These are phyloP conservation scores for Dicranocentrus wangi DNA, from an alignment of 2,888 invertebrate genomes.

Conservation along the genomic window DNA sequence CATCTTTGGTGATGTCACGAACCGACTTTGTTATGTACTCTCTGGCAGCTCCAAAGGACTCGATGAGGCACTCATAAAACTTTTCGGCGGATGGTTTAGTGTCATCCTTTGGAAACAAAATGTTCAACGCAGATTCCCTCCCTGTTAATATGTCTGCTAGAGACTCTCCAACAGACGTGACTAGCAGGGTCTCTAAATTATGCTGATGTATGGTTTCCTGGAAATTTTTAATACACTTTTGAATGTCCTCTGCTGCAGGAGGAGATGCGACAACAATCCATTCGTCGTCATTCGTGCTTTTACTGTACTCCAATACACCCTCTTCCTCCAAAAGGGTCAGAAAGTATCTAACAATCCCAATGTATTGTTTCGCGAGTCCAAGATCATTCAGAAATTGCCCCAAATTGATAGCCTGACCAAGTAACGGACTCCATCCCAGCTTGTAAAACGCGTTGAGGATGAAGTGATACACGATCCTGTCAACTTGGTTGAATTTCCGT, in stretches of 20 bases:
- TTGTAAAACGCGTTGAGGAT: slow-evolving; percentile 25
- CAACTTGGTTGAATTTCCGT: neutral
- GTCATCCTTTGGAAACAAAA: slow-evolving; percentile 36
- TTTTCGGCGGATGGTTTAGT: neutral
- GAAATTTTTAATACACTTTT: too few species aligned
- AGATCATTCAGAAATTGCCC: neutral
- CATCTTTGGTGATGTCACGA: neutral
- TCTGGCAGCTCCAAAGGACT: neutral
- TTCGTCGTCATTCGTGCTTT: neutral
- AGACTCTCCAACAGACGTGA: neutral
- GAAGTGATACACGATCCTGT: neutral
- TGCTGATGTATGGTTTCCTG: too few species aligned
- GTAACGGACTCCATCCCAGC: slow-evolving; percentile 32
- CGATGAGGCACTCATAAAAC: neutral
- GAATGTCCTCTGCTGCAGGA: too few species aligned
- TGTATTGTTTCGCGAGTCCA: neutral
- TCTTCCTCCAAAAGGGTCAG: neutral
- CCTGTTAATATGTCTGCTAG: neutral
- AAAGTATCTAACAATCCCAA: neutral
- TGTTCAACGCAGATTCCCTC: neutral
- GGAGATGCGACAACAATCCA: neutral
- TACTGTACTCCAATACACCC: too few species aligned
- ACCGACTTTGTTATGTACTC: slow-evolving; percentile 49
- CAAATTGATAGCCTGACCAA: too few species aligned
- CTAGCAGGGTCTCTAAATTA: too few species aligned